Evolutionary conservation across 2,797 vertebrate species (phyloP), one percentile per base, ranked within the genome.

Genomic region (Fistularia tabacaria): DNA sequence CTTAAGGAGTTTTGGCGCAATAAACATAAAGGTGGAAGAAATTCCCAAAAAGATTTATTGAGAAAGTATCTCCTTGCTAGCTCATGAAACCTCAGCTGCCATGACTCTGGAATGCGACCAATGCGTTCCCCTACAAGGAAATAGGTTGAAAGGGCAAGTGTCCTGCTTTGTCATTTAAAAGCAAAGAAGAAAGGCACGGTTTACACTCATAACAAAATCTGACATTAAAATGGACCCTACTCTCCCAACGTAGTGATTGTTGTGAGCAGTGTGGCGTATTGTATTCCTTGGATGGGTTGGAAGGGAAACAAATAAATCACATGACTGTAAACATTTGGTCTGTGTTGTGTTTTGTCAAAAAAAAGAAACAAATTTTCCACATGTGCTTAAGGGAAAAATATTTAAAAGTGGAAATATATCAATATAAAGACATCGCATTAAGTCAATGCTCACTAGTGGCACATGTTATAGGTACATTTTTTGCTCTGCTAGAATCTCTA

Each of bases 31-130:
- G 65, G 74, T 66, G 71, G 49, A 72, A 74, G 69, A 73, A 82
- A 81, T 77, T 75, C 73, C 85, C 64, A 72, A 74, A 80, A 81
- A 81, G 82, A 64, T 69, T 78, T 82, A 78, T 74, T 79, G 77
- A 84, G 84, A 79, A 76, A 79, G 65, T 54, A 59, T 75, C 48
- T 79, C 70, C 82, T 61, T 54, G 52, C 69, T 73, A 79, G 73
- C 68, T 77, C 71, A 65, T 46, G 25, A 45, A 57, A 64, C 81
- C 72, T 74, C 77, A 72, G 65, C 69, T 76, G 64, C 69, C 76
- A 77, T 10, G 67, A 54, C 51, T 63, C 44, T 63, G 58, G 57
- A 76, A 66, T 10, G 43, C 55, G 72, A 66, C 73, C 73, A 78
- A 70, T 53, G 36, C 54, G 71, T 68, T 76, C 38, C 59, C 51